phyloP scores from a whole-genome alignment of 2,888 invertebrate species.

The Stenolophus ochropezus region DNA sequence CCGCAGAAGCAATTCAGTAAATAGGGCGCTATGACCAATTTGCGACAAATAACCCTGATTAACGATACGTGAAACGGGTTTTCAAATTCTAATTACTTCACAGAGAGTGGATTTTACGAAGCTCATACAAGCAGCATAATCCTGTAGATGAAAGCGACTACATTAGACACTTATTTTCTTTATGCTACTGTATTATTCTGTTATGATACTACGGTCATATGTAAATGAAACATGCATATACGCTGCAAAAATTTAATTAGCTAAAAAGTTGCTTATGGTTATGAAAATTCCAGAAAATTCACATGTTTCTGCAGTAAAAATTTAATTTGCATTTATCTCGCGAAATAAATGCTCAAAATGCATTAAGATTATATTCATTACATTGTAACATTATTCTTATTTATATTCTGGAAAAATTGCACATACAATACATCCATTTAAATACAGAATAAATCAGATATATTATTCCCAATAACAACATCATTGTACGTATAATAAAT shows the following conservation, averaged over 20 bases:
- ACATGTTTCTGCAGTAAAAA: slow-evolving; percentile 1
- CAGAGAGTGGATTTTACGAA: not conserved
- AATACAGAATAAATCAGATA: too few relatives aligned
- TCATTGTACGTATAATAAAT: too few relatives aligned
- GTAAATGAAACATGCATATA: slow-evolving; percentile 32
- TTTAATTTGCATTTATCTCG: slow-evolving; percentile 19
- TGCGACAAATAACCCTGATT: not conserved
- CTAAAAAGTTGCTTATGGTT: slow-evolving; percentile 39
- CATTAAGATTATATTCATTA: slow-evolving; percentile 9
- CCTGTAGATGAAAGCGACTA: slow-evolving; percentile 9
- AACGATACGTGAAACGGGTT: not conserved
- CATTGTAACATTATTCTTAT: not conserved
- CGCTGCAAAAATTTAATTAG: slow-evolving; percentile 40
- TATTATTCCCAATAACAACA: too few relatives aligned
- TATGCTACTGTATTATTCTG: slow-evolving; percentile 2
- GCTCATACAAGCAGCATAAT: slow-evolving; percentile 5
- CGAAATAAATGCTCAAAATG: slow-evolving; percentile 1
- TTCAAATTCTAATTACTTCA: slow-evolving; percentile 10
- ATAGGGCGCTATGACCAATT: not conserved
- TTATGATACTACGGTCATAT: slow-evolving; percentile 26
- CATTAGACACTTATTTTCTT: slow-evolving; percentile 24
- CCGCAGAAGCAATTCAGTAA: not conserved
- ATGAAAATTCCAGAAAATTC: slow-evolving; percentile 11
- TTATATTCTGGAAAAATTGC: too few relatives aligned
- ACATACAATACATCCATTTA: too few relatives aligned